Evolutionary conservation across 2,797 vertebrate genomes (phyloP).

Genomic region (Cetoscarus ocellatus): DNA sequence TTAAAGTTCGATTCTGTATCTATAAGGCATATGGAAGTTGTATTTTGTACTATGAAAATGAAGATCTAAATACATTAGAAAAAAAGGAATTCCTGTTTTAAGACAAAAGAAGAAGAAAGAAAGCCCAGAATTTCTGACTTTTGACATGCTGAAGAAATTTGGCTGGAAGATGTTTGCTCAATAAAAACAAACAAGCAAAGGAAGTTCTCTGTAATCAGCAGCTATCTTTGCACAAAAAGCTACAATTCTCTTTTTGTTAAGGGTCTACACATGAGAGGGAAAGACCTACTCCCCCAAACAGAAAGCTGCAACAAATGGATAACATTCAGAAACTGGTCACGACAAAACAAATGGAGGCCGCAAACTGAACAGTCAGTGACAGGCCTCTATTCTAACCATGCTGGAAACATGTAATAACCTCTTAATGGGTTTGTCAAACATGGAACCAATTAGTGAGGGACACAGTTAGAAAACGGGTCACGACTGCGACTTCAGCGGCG

Average conservation of each 20-base stretch:
- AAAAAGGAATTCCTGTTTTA: no score
- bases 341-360: constrained; percentile 49
- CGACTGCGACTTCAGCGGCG: constrained; percentile 31
- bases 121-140: not conserved
- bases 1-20: no score
- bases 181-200: not conserved
- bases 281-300: not conserved
- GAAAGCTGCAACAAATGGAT: not conserved
- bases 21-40: no score
- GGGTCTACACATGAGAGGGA: not conserved
- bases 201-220: not conserved
- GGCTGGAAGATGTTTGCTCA: constrained; percentile 5
- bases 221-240: not conserved
- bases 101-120: no score
- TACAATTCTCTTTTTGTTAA: not conserved
- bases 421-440: constrained; percentile 73
- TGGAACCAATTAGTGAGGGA: constrained; percentile 74
- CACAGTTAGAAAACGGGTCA: constrained; percentile 57
- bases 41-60: no score
- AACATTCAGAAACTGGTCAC: not conserved
- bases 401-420: constrained; percentile 67
- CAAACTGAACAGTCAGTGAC: constrained; percentile 40
- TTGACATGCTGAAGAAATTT: not conserved
- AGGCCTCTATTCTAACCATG: constrained; percentile 25
- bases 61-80: no score